These are phyloP conservation scores for Stigmatopora nigra DNA, from an alignment of 2,113 vertebrate species.

Conservation along the genomic window DNA sequence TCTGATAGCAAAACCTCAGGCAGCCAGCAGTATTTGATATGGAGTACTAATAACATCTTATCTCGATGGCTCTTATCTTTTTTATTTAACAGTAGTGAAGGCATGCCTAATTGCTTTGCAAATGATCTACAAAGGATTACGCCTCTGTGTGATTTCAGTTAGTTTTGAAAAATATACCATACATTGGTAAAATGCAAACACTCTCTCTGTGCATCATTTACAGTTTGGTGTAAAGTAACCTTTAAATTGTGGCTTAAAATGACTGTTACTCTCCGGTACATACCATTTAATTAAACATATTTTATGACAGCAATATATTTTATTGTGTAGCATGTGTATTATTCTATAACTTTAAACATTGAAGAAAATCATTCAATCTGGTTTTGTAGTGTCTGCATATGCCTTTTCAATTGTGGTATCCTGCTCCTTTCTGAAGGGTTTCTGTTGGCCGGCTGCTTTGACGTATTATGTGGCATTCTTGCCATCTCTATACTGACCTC, in stretches of 20 bases:
- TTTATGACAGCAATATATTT: too few relatives aligned
- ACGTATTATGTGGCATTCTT: too few relatives aligned
- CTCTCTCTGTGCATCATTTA: constrained; percentile 29
- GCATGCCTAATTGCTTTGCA: constrained; percentile 67
- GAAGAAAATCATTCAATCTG: too few relatives aligned
- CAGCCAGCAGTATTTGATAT: constrained; percentile 65
- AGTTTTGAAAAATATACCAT: constrained; percentile 44
- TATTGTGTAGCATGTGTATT: too few relatives aligned
- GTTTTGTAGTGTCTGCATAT: too few relatives aligned
- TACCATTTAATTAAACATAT: neutral
- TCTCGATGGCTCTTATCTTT: constrained; percentile 60
- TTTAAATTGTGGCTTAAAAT: constrained; percentile 11
- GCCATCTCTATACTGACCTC: too few relatives aligned
- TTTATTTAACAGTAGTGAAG: constrained; percentile 57
- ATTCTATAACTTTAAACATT: too few relatives aligned
- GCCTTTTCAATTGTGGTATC: too few relatives aligned
- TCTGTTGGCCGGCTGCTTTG: too few relatives aligned
- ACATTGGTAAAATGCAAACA: constrained; percentile 40
- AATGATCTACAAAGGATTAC: constrained; percentile 67
- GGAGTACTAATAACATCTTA: constrained; percentile 64
- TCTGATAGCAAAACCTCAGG: constrained; percentile 55
- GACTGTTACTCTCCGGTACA: constrained; percentile 13
- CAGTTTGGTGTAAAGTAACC: constrained; percentile 13
- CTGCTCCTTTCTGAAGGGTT: too few relatives aligned
- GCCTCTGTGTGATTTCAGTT: constrained; percentile 36